Evolutionary conservation across 2,797 vertebrate species (phyloP), one percentile per base, ranked within the genome.

Genomic region (Cyprinella venusta): DNA sequence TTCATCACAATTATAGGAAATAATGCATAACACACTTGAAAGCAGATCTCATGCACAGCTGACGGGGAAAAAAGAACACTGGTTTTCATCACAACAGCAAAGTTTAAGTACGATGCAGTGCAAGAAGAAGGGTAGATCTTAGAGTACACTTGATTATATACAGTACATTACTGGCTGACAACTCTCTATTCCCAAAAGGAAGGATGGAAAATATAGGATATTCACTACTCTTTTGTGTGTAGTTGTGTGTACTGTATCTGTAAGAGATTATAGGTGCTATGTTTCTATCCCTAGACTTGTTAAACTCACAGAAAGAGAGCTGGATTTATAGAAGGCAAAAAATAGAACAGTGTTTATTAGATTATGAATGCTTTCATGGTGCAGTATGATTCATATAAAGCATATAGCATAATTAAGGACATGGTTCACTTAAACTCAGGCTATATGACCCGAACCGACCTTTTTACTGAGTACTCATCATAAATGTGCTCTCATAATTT

Each of bases 371-470:
- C 4, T 10, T 48, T 71, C 10, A 42, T 42, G 67, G 52, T 71
- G 24, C 38, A 33, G 7, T 71, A 80, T 70, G 68, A 71, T 71
- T 80, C 52, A 80, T 61, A 71, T 71, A 69, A 59, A 69, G 50
- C 12, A 24, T 33, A 68, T 33, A 68, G 21, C 50, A 30, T 59
- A 45, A 80, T 80, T 18, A 69, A 70, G 38, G 24, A 45, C 36
- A 42, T 80, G 16, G 56, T 76, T 42, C 16, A 30, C n/a, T 77
- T 63, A 26, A 45, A 63, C 56, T 21, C 3, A 3, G 75, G 38
- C 64, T 68, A 59, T 50, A 56, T 61, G 67, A 70, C 52, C 52
- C 0, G 6, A 52, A 45, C 4, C 5, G 5, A 80, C 67, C 33
- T 69, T 70, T 70, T 54, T 56, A 42, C 21, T 26, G 65, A 70